phyloP scores from a whole-genome alignment of 92 coral and sea anemone genomes.

The Palythoa grandiflora region DNA sequence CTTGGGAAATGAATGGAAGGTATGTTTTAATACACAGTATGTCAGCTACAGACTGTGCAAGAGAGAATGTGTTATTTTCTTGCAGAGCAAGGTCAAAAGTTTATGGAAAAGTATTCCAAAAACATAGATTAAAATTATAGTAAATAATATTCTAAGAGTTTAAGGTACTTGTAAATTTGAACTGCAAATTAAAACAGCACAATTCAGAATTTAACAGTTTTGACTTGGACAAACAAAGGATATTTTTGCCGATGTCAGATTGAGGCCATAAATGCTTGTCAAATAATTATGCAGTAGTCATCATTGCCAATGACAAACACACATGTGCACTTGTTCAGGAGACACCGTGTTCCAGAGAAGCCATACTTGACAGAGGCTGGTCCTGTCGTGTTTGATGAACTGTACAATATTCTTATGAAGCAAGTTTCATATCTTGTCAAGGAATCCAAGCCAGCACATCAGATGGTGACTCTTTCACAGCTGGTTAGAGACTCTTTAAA shows the following conservation, averaged over 20 bases:
- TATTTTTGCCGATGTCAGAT: too few species aligned
- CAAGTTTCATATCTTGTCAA: constrained; percentile 85
- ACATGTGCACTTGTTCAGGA: constrained; percentile 35
- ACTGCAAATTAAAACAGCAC: too few species aligned
- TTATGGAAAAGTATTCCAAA: too few species aligned
- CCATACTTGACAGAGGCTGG: constrained; percentile 95
- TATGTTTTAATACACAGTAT: background rate
- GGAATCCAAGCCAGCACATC: constrained; percentile 57
- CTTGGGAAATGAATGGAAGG: constrained; percentile 98
- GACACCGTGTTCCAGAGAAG: constrained; percentile 68
- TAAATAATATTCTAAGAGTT: too few species aligned
- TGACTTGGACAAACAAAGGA: too few species aligned
- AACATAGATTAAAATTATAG: too few species aligned
- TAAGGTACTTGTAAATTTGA: too few species aligned
- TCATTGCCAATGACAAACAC: background rate
- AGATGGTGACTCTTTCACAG: constrained; percentile 58
- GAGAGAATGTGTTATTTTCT: too few species aligned
- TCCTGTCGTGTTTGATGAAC: constrained; percentile 79
- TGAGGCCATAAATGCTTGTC: background rate
- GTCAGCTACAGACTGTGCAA: too few species aligned
- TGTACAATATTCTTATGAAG: constrained; percentile 78
- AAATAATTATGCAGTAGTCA: background rate
- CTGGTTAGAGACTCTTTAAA: constrained; percentile 80
- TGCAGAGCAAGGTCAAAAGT: too few species aligned
- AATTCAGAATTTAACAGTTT: too few species aligned